Evolutionary conservation across 2,888 invertebrate species (phyloP).

Genomic region (Hetaerina titia): DNA sequence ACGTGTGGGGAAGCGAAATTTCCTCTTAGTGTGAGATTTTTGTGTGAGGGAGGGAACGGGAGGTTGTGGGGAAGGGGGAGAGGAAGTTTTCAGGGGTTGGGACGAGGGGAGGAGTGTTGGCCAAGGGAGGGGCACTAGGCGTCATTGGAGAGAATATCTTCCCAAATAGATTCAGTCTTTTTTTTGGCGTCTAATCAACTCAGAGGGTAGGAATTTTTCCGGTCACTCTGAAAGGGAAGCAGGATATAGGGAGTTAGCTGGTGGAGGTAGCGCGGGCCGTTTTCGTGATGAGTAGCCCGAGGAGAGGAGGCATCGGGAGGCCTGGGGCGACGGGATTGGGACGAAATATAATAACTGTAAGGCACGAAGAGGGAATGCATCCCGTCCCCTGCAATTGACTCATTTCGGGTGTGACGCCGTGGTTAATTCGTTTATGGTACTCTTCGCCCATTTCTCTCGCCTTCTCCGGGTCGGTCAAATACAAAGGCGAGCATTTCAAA

Average conservation of each 20-base stretch:
- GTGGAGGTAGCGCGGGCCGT: neutral
- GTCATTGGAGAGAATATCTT: neutral
- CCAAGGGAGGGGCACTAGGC: neutral
- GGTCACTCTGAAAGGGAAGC: too few species aligned
- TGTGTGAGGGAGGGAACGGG: neutral
- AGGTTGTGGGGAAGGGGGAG: neutral
- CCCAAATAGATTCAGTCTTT: neutral
- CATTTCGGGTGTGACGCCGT: neutral
- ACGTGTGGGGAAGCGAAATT: slow-evolving; percentile 56
- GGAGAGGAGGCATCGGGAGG: neutral
- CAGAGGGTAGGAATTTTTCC: too few species aligned
- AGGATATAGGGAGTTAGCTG: neutral
- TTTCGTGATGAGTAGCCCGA: neutral
- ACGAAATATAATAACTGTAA: neutral
- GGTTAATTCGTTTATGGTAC: neutral
- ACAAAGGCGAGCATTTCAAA: neutral
- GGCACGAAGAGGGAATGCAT: neutral
- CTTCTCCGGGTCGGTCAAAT: neutral
- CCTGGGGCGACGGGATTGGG: neutral
- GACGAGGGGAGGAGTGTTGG: neutral
- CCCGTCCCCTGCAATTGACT: neutral
- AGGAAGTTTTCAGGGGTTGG: neutral
- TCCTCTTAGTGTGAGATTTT: neutral
- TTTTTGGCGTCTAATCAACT: too few species aligned
- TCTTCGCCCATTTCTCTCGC: neutral